These are phyloP conservation scores for Smittia aterrima DNA, from an alignment of 2,888 invertebrate genomes.

Conservation along the genomic window DNA sequence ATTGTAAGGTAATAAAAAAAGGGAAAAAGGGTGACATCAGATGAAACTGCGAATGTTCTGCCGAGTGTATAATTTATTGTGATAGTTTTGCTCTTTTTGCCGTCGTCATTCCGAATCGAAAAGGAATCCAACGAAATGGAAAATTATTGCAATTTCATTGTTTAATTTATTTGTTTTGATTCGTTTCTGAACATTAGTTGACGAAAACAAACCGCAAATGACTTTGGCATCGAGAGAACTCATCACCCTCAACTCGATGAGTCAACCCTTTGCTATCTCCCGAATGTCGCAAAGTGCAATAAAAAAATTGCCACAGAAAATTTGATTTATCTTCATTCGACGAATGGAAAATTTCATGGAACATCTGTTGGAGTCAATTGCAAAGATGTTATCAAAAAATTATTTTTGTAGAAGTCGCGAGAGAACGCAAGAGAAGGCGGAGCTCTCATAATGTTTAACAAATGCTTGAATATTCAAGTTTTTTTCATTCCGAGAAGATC, in stretches of 20 bases:
- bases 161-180: slow-evolving; percentile 41
- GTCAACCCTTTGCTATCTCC: neutral
- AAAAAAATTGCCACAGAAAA: slow-evolving; percentile 20
- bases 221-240: slow-evolving; percentile 1
- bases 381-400: neutral
- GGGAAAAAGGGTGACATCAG: slow-evolving; percentile 30
- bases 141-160: slow-evolving; percentile 42
- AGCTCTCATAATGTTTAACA: slow-evolving; percentile 13
- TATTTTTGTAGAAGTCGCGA: neutral
- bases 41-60: neutral
- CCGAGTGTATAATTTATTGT: slow-evolving; percentile 40
- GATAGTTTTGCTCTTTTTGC: slow-evolving; percentile 32
- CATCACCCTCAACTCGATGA: slow-evolving; percentile 31
- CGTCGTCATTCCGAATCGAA: slow-evolving; percentile 8
- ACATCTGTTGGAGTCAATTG: slow-evolving; percentile 37
- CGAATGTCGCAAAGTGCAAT: slow-evolving; percentile 34
- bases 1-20: slow-evolving; percentile 40
- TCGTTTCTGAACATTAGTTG: neutral
- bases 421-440: slow-evolving; percentile 18
- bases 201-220: slow-evolving; percentile 38
- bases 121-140: slow-evolving; percentile 27
- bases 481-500: neutral
- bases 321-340: slow-evolving; percentile 28
- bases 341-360: slow-evolving; percentile 20
- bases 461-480: slow-evolving; percentile 20